Evolutionary conservation across 2,888 invertebrate genomes (phyloP), one percentile per base, ranked within the genome.

Genomic region (Cenopis cana): DNA sequence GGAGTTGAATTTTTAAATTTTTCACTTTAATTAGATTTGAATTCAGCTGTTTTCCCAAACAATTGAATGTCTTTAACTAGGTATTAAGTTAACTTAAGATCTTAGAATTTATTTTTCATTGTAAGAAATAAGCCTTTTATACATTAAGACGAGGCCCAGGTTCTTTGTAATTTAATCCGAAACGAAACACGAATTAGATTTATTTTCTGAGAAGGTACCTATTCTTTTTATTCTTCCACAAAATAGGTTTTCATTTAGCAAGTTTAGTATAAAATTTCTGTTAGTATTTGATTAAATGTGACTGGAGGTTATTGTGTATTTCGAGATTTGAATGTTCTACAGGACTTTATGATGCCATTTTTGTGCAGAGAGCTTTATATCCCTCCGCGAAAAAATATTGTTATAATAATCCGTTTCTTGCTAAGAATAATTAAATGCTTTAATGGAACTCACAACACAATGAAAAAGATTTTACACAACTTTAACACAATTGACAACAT

Each of bases 141-240:
- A 36, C 36, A 49, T 50, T 11, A 36, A 38, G 52, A 50, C 38
- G 57, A 24, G 36, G 20, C 12, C 36, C 20, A 52, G 12, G 18
- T 59, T 59, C 52, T 10, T 17, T 24, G 50, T 38, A 67, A 67
- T 50, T 12, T 67, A 67, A 67, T 67, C 49, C 41, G 36, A 24
- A 17, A 14, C 18, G n/a, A 24, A n/a, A 33, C 18, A n/a, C 17
- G 49, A 59, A 67, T 67, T 67, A 50, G 50, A 59, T 67, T 57
- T 50, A 14, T 57, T 49, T 67, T 57, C 52, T 6, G 18, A 18
- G 33, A 67, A 49, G 57, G 52, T 38, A 38, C 33, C 4, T 18
- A 55, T 10, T 33, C 33, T 33, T 33, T 33, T 33, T 18, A 18
- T 67, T 5, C 11, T 57, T 20, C 50, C 20, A 38, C 18, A 62